Evolutionary conservation across 53 echinoderm and acorn worm species (phyloP), one percentile per base, ranked within the genome.

Genomic region (Actinopyga echinites): DNA sequence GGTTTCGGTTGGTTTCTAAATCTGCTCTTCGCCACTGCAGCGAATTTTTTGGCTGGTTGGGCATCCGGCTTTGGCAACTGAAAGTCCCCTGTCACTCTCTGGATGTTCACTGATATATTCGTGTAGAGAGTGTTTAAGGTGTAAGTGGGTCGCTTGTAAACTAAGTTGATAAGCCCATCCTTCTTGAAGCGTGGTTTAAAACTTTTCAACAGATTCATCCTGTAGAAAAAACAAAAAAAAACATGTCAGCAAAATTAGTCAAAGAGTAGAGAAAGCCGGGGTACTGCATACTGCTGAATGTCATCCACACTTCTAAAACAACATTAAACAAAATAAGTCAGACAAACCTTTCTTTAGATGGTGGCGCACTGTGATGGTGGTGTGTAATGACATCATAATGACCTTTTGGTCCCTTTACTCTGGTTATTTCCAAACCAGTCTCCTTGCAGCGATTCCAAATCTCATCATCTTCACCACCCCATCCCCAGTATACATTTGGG

Each of bases 401-500:
- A 5, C 91, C 93, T 53, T 69, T 75, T 4, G 85, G 81, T 43
- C 93, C 91, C 30, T 79, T 64, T 30, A 55, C 22, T 12, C 95
- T 74, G 3, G 87, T 81, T 31, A 89, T 68, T 23, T 80, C 60
- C 8, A 93, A 71, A 1, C 90, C 84, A 8, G 59, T 81, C 2
- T 85, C 82, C 74, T 83, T 89, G 5, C 93, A 86, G 9, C 95
- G 57, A 30, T 85, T 54, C 87, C 83, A 91, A 1, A 95, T 93
- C 59, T 95, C 95, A 35, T 95, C 95, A 53, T 95, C 95, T 68
- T 95, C 95, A 2, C 95, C 95, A 11, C 95, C 95, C 95, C 95
- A 95, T 17, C 95, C 95, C 95, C 95, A 95, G 83, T 93, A 95
- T 24, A 95, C 93, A 55, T 95, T 95, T 35, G 95, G 93, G 25